These are phyloP conservation scores for Thereva unica DNA, from an alignment of 2,888 invertebrate genomes.

Conservation along the genomic window DNA sequence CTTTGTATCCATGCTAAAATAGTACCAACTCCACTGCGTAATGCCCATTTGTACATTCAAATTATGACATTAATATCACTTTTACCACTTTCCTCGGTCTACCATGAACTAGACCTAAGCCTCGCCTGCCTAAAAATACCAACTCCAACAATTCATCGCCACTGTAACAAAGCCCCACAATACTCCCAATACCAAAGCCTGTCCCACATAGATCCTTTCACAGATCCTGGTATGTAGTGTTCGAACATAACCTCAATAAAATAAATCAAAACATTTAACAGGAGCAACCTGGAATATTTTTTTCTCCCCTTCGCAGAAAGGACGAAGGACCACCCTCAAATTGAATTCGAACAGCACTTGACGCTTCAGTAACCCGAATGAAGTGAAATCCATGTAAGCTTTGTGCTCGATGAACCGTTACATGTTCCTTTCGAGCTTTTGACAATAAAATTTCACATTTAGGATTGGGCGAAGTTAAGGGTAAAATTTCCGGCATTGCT, in stretches of 20 bases:
- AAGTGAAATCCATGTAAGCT: slow-evolving; percentile 22
- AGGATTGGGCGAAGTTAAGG: slow-evolving; percentile 15
- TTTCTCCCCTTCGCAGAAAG: not conserved
- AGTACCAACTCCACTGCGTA: no score
- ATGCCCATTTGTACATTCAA: no score
- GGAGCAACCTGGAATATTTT: slow-evolving; percentile 4
- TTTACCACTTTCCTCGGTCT: no score
- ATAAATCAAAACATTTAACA: slow-evolving; percentile 29
- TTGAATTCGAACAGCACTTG: slow-evolving; percentile 30
- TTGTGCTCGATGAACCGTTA: slow-evolving; percentile 25
- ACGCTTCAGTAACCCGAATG: slow-evolving; percentile 11
- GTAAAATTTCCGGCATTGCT: slow-evolving; percentile 19
- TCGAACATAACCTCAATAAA: slow-evolving; percentile 15
- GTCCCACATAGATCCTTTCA: no score
- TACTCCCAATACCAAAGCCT: no score
- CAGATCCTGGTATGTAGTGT: no score
- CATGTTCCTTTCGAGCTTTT: slow-evolving; percentile 16
- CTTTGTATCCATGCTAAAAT: no score
- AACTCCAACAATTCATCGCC: no score
- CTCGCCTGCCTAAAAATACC: no score
- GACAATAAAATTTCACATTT: slow-evolving; percentile 19
- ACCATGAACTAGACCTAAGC: no score
- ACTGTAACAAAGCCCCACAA: no score
- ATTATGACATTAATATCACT: no score
- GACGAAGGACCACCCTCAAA: slow-evolving; percentile 5